Evolutionary conservation across 2,888 invertebrate genomes (phyloP), one percentile per base, ranked within the genome.

Genomic region (Pristionchus arcanus): DNA sequence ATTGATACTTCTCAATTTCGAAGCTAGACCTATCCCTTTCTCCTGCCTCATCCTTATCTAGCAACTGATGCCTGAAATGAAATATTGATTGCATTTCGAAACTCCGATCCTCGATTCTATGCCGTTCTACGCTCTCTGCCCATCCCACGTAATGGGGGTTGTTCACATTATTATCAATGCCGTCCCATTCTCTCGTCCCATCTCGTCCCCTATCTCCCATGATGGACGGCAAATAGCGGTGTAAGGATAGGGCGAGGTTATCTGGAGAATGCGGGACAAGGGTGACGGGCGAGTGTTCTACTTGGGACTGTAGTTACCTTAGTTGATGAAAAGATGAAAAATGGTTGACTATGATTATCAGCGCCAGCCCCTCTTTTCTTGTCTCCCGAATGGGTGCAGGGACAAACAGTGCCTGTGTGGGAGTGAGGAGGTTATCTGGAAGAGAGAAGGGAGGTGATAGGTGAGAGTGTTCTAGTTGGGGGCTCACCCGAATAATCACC

Each of bases 141-240:
- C 25, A 28, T 77, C 77, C 77, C 77, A 77, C 42, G 77, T 77
- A 77, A 77, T 77, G 74, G 74, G 34, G 31, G 34, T 68, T 68
- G 28, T 59, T 66, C 66, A 66, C 42, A 49, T 49, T 59, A 59
- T 59, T 66, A 28, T 28, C 28, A 66, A 66, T 66, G 66, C 28
- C 66, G 15, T 66, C 66, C 66, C n/a, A 11, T 9, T 49, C 42
- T 49, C 42, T 49, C 42, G 42, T 49, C 42, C 42, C 42, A 49
- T 49, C 13, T 13, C 42, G 42, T 49, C 42, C 42, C 7, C 42
- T 11, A 49, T 49, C 42, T 49, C 59, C 59, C 4, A 25, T 59
- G 59, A 59, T 59, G 59, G 59, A 59, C 59, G 77, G n/a, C 77
- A 77, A 77, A 77, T n/a, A 77, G 42, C 19, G 77, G 19, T 42